phyloP scores from a whole-genome alignment of 2,888 invertebrate genomes.

The Hirtodrosophila trivittata region DNA sequence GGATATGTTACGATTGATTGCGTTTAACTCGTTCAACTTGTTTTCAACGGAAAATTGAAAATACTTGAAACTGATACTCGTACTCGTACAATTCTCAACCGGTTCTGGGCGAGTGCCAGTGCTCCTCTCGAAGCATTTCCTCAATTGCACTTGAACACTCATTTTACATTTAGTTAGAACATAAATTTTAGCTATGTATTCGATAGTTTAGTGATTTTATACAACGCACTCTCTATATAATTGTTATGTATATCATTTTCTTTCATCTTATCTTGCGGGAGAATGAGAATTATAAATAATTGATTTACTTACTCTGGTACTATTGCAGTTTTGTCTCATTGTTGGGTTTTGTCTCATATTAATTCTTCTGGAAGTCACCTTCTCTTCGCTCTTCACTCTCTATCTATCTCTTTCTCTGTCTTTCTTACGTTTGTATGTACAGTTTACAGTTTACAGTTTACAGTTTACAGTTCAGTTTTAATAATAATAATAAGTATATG shows the following conservation, averaged over 20 bases:
- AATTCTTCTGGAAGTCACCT: conserved; percentile 4
- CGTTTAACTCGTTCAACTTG: conserved; percentile 25
- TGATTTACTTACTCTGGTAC: conserved; percentile 74
- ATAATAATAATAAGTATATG: conserved; percentile 31
- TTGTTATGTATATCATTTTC: too few relatives aligned
- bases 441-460: conserved; percentile 52
- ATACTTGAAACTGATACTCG: conserved; percentile 36
- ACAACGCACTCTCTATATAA: too few relatives aligned
- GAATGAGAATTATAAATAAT: conserved; percentile 63
- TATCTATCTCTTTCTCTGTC: conserved; percentile 13
- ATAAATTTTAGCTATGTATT: conserved; percentile 62
- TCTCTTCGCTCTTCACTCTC: neutral
- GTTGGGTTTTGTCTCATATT: conserved; percentile 19
- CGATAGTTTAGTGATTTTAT: conserved; percentile 21
- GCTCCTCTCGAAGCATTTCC: too few relatives aligned
- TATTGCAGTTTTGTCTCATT: conserved; percentile 63
- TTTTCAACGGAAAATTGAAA: conserved; percentile 50
- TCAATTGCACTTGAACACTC: conserved; percentile 15
- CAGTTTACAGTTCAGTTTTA: conserved; percentile 47
- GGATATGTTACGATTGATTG: conserved; percentile 67
- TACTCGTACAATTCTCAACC: conserved; percentile 25
- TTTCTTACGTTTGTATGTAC: conserved; percentile 52
- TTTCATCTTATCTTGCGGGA: conserved; percentile 19
- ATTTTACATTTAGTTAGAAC: conserved; percentile 38
- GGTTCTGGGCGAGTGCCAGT: conserved; percentile 26